phyloP scores from a whole-genome alignment of 2,113 vertebrate genomes.

The Andinoacara biseriatus region DNA sequence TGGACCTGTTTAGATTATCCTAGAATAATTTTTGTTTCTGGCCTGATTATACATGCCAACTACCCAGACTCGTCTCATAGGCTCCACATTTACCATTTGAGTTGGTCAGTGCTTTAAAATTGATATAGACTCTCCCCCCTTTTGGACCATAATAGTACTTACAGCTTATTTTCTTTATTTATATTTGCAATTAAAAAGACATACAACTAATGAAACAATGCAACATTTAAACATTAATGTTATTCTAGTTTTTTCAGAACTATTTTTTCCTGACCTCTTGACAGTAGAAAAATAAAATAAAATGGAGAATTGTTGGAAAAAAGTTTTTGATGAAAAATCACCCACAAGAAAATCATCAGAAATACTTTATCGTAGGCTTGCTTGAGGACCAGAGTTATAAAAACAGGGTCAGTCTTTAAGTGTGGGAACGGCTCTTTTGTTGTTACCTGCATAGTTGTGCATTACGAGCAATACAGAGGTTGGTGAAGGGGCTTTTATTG shows the following conservation, averaged over 20 bases:
- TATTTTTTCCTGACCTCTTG: background rate
- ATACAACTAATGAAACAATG: too few relatives aligned
- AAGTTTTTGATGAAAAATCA: too few relatives aligned
- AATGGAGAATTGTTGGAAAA: background rate
- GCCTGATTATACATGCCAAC: background rate
- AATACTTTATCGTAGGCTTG: background rate
- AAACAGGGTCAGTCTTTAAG: background rate
- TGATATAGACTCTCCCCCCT: fast-evolving
- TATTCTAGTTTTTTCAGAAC: too few relatives aligned
- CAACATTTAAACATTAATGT: too few relatives aligned
- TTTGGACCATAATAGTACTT: background rate
- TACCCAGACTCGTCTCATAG: background rate
- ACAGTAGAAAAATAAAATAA: background rate
- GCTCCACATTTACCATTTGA: background rate
- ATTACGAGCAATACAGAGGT: background rate
- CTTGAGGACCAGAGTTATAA: background rate
- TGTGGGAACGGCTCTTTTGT: background rate
- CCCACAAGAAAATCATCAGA: background rate
- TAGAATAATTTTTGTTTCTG: background rate
- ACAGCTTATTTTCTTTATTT: too few relatives aligned
- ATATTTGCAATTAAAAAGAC: too few relatives aligned
- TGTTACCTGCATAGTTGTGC: background rate
- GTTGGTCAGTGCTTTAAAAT: background rate
- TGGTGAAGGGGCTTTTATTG: fast-evolving
- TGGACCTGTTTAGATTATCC: background rate